Evolutionary conservation across 2,888 invertebrate species (phyloP).

Genomic region (Pterobdella sp.): DNA sequence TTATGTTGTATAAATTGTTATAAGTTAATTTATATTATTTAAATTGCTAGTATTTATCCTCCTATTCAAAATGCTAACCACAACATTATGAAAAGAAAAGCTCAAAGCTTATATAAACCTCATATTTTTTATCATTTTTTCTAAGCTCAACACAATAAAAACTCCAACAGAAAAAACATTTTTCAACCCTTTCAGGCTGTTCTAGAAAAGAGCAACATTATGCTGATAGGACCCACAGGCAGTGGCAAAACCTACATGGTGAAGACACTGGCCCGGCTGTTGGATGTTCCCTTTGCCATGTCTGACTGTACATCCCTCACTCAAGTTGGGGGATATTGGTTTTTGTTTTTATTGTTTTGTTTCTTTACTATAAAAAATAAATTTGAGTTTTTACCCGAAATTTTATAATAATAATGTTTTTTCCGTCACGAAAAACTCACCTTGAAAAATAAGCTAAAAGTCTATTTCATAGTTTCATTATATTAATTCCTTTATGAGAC

Average conservation of each 20-base stretch:
- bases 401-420: no score
- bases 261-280: constrained; percentile 89
- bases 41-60: no score
- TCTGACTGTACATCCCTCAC: constrained; percentile 71
- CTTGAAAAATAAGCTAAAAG: no score
- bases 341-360: neutral
- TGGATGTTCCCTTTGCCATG: constrained; percentile 97
- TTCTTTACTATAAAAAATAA: neutral
- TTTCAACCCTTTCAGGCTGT: constrained; percentile 42
- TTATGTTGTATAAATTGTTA: no score
- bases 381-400: no score
- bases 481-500: no score
- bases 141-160: constrained; percentile 40
- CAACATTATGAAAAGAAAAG: no score
- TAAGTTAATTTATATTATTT: no score
- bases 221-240: constrained; percentile 90
- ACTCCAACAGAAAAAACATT: constrained; percentile 33
- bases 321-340: constrained; percentile 36
- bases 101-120: neutral
- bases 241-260: constrained; percentile 90
- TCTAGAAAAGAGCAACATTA: constrained; percentile 87
- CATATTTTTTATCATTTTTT: constrained; percentile 26
- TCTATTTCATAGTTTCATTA: no score
- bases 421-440: no score
- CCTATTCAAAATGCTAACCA: no score